Percentiles rank a stretch among this genome's conserved stretches.
phyloP scores from a whole-genome alignment of 2,113 vertebrate species.

The Crotophaga sulcirostris region DNA sequence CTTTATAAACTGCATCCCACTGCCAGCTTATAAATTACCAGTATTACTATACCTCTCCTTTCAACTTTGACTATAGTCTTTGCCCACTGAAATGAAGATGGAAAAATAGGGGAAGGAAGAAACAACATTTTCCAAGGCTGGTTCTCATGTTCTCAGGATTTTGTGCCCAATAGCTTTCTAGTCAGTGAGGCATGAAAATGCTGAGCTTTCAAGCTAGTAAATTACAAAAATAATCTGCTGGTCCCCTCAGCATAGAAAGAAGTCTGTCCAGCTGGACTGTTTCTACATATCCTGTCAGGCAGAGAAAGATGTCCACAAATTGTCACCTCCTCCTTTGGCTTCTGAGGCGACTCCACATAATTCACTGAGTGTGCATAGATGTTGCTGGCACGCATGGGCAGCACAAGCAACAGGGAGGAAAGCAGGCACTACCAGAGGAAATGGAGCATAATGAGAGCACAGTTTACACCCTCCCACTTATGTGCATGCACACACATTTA shows the following conservation, averaged over 20 bases:
- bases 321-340: constrained; percentile 27
- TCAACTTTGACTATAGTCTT: not conserved
- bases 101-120: not conserved
- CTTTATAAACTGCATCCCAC: not conserved
- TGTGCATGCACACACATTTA: not conserved
- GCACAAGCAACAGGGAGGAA: not conserved
- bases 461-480: not conserved
- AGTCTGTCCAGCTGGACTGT: constrained; percentile 9
- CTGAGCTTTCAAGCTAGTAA: constrained; percentile 8
- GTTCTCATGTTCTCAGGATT: not conserved
- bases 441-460: not conserved
- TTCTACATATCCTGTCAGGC: constrained; percentile 23
- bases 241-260: not conserved
- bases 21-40: constrained; percentile 9
- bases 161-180: not conserved
- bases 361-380: not conserved
- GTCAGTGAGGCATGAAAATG: not conserved
- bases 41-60: not conserved
- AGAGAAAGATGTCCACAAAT: constrained; percentile 24
- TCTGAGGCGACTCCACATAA: not conserved
- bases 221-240: not conserved
- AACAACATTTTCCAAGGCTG: not conserved
- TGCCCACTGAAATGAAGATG: not conserved
- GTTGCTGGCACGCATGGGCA: not conserved
- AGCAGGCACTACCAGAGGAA: not conserved